Evolutionary conservation across 2,113 vertebrate genomes (phyloP).

Genomic region (Tenrec ecaudatus): DNA sequence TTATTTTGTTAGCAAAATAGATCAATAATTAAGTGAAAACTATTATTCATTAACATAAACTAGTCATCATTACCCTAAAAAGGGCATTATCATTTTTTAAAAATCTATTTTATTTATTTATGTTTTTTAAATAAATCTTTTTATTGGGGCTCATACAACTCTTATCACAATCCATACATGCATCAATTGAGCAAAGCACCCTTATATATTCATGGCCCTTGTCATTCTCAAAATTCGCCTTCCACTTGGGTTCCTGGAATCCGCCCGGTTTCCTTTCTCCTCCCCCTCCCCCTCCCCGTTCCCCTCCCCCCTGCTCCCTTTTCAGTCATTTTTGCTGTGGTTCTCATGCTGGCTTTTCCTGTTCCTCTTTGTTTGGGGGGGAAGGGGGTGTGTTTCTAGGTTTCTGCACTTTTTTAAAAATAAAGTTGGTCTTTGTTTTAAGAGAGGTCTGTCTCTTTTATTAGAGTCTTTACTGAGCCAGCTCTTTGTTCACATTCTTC

Average conservation of each 20-base stretch:
- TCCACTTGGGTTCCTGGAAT: too few species aligned
- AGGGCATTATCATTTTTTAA: not conserved
- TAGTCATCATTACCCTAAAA: not conserved
- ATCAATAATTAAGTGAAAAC: not conserved
- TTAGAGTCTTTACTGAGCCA: constrained; percentile 31
- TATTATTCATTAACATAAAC: too few species aligned
- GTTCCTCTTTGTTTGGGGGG: not conserved
- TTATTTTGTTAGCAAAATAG: not conserved
- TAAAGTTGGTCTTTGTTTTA: constrained; percentile 33
- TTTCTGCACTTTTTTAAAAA: not conserved
- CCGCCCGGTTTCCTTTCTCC: too few species aligned
- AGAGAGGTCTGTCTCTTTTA: constrained; percentile 48
- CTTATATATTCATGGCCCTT: too few species aligned
- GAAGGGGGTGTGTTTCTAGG: not conserved
- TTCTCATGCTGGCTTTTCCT: not conserved
- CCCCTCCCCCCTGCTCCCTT: too few species aligned
- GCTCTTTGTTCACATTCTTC: constrained; percentile 54
- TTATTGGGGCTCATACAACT: too few species aligned
- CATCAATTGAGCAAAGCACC: too few species aligned
- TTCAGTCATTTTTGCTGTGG: not conserved
- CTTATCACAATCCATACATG: too few species aligned
- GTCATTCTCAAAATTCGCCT: too few species aligned
- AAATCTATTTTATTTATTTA: too few species aligned
- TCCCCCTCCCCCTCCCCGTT: too few species aligned
- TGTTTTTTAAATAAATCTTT: too few species aligned